phyloP scores from a whole-genome alignment of 2,888 invertebrate genomes.

The Heliothis peltigera region DNA sequence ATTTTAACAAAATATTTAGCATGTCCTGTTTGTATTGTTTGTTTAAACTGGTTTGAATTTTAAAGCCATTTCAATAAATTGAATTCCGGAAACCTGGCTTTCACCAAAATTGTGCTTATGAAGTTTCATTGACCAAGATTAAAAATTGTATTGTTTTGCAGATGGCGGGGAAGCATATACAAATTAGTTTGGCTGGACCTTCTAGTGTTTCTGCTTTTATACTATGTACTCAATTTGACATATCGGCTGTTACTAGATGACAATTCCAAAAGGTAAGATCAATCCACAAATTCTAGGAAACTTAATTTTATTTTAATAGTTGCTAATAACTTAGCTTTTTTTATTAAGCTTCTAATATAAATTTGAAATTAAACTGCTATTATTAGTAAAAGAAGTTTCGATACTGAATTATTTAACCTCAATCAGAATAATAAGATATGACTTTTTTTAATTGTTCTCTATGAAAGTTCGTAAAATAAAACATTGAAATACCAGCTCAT shows the following conservation, averaged over 20 bases:
- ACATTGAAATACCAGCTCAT: slow-evolving; percentile 21
- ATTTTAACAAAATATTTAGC: no score
- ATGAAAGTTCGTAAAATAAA: slow-evolving; percentile 25
- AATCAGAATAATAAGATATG: no score
- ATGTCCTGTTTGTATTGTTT: no score
- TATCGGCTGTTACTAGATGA: slow-evolving; percentile 93
- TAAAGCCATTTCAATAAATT: no score
- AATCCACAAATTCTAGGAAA: no score
- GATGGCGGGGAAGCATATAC: slow-evolving; percentile 98
- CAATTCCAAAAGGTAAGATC: slow-evolving; percentile 92
- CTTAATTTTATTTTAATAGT: no score
- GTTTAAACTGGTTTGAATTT: no score
- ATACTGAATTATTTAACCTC: no score
- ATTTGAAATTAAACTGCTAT: no score
- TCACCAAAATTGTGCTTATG: neutral
- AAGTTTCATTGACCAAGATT: neutral
- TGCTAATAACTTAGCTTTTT: no score
- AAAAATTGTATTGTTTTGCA: slow-evolving; percentile 79
- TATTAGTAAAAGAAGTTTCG: no score
- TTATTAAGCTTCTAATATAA: no score
- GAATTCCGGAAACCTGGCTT: neutral
- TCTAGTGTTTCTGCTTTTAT: slow-evolving; percentile 93
- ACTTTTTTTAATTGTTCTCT: neutral
- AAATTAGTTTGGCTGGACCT: slow-evolving; percentile 98
- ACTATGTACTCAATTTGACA: slow-evolving; percentile 94